Percentiles rank a stretch among this genome's conserved stretches.
Evolutionary conservation across 1,140 invertebrate species (phyloP).

Genomic region (Scaptomyza hsui): DNA sequence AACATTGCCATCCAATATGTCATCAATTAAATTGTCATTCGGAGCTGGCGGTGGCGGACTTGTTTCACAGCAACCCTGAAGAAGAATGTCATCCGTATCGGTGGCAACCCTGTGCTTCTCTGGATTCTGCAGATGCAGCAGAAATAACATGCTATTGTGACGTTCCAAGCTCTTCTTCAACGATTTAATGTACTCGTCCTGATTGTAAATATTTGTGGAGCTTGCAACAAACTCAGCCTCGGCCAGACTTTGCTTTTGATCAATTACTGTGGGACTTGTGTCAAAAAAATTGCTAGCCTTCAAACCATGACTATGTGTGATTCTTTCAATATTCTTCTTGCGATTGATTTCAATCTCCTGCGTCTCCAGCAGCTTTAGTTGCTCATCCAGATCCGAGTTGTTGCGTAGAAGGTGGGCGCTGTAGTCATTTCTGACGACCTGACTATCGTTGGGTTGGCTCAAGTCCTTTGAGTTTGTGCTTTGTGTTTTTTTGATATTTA

Average conservation of each 20-base stretch:
- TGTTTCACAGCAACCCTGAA: conserved; percentile 84
- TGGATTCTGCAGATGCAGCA: conserved; percentile 81
- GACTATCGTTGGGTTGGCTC: conserved; percentile 1
- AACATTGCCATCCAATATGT: conserved; percentile 7
- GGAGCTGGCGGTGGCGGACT: conserved; percentile 93
- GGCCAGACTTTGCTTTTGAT: neutral
- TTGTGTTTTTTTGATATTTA: neutral
- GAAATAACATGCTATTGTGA: conserved; percentile 81
- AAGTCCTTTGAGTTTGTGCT: neutral
- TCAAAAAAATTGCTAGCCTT: neutral
- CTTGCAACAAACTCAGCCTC: conserved; percentile 3
- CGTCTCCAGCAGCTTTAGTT: conserved; percentile 73
- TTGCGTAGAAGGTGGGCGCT: conserved; percentile 68
- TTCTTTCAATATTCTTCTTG: conserved; percentile 66
- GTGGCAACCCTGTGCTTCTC: conserved; percentile 51
- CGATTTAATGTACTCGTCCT: conserved; percentile 82
- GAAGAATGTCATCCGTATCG: conserved; percentile 51
- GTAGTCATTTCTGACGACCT: conserved; percentile 41
- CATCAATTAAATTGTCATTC: conserved; percentile 57
- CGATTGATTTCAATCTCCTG: conserved; percentile 75
- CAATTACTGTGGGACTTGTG: neutral
- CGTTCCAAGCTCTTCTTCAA: conserved; percentile 74
- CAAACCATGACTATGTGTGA: conserved; percentile 16
- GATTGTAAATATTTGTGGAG: conserved; percentile 66
- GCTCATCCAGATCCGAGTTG: conserved; percentile 77